Conservation (phyloP, 2,797 vertebrate genomes). For the Peromyscus eremicus region DNA sequence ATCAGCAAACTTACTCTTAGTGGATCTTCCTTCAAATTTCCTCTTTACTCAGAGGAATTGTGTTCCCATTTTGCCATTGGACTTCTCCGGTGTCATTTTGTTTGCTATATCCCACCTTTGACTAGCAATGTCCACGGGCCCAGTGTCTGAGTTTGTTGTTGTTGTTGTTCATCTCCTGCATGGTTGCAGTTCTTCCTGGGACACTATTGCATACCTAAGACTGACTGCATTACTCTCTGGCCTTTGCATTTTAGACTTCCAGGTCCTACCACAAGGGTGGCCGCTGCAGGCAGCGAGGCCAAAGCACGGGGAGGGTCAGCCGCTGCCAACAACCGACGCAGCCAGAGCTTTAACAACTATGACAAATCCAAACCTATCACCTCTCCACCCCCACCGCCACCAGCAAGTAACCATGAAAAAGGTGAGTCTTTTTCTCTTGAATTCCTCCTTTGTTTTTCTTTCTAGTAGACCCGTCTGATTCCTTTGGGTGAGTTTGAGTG, state of each 20-base stretch:
- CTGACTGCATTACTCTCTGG: constrained; percentile 32
- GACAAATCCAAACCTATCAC: constrained; percentile 95
- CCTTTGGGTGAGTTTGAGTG: neutral
- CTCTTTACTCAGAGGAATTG: neutral
- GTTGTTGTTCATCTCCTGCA: constrained; percentile 48
- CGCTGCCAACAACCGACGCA: constrained; percentile 94
- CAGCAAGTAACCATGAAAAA: constrained; percentile 89
- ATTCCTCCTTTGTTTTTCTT: neutral
- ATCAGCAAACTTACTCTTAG: neutral
- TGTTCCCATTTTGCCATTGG: neutral
- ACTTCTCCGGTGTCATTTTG: neutral
- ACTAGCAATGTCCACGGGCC: neutral
- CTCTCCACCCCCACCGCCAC: constrained; percentile 84
- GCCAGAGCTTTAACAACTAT: constrained; percentile 95
- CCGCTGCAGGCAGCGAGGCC: constrained; percentile 94
- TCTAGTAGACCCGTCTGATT: neutral
- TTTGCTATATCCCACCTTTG: neutral
- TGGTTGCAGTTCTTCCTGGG: constrained; percentile 44
- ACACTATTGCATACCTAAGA: neutral
- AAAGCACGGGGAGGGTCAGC: constrained; percentile 91
- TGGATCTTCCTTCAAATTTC: neutral
- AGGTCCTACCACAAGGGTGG: constrained; percentile 94
- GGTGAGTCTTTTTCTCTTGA: constrained; percentile 87
- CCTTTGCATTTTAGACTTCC: constrained; percentile 93
- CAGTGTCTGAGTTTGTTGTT: constrained; percentile 23